Base-by-base conservation (phyloP, 2,797 vertebrate species). In the Mionectes olivaceus region DNA sequence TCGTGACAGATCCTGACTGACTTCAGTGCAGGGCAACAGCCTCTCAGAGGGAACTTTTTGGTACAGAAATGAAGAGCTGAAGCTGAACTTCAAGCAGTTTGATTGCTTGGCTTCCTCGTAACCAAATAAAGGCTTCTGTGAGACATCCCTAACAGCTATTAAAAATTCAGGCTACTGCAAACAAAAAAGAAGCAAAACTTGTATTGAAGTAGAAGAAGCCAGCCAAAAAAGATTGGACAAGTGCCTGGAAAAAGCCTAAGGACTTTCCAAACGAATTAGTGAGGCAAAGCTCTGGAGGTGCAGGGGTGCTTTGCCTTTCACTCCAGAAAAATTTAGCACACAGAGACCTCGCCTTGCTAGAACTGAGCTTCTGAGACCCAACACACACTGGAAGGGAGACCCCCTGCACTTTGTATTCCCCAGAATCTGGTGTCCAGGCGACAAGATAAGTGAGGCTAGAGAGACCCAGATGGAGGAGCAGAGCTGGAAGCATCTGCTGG, bases 151-250 rank as follows among this genome's bases (percentile, higher is more conserved):
- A 35, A 56, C 68, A 75, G 87, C 64, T 70, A 91, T 77, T 85
- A 89, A 75, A 93, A 80, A 94, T 89, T 56, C 82, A 91, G 46
- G 84, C 91, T 95, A 89, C 84, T 89, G 56, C 87, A 83, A 93
- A 94, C 84, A 95, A 87, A 87, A 93, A 95, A 74, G 82, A 19
- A 91, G 87, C 49, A 92, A 93, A 92, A 92, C n/a, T 95, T 67
- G 53, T 46, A 88, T 2, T 87, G 82, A 93, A 80, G 89, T 41
- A 80, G 68, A 87, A 92, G 83, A 4, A 80, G 64, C 32, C 69
- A 71, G 89, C 83, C 92, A 96, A 83, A 85, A 87, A 77, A 64
- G 49, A 77, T 17, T 96, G 95, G 94, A 32, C 7, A 78, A 74
- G 28, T 24, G 89, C 94, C 94, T 43, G 73, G 95, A 94, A 96